Evolutionary conservation across 2,797 vertebrate species (phyloP).

Genomic region (Halcyon badia): DNA sequence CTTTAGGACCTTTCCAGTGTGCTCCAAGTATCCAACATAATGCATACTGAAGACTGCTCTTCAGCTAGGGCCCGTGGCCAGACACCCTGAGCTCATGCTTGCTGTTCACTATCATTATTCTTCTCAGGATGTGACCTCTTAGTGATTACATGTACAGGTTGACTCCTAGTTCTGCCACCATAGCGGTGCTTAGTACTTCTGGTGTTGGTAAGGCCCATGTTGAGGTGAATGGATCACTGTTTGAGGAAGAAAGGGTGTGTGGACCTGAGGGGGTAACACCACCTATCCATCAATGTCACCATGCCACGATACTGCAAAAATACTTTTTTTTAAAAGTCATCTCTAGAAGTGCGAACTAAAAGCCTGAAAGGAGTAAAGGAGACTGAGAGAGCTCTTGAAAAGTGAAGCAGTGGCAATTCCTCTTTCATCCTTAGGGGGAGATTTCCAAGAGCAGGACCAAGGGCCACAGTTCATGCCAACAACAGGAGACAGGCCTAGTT

Average conservation of each 20-base stretch:
- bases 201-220: neutral
- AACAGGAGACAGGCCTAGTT: neutral
- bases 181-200: neutral
- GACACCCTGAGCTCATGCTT: neutral
- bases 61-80: neutral
- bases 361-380: neutral
- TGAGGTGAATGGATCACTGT: neutral
- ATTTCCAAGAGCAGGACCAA: neutral
- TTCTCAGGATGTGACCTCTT: neutral
- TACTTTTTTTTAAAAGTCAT: neutral
- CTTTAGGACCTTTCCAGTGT: neutral
- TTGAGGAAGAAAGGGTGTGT: neutral
- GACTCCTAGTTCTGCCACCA: neutral
- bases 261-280: neutral
- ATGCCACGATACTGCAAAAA: neutral
- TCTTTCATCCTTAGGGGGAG: neutral
- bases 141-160: neutral
- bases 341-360: neutral
- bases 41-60: neutral
- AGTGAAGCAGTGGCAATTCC: neutral
- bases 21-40: neutral
- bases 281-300: neutral
- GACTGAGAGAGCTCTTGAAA: neutral
- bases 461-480: neutral
- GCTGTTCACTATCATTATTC: fast-evolving